Evolutionary conservation across 2,113 vertebrate species (phyloP), one percentile per base, ranked within the genome.

Genomic region (Burhinus oedicnemus): DNA sequence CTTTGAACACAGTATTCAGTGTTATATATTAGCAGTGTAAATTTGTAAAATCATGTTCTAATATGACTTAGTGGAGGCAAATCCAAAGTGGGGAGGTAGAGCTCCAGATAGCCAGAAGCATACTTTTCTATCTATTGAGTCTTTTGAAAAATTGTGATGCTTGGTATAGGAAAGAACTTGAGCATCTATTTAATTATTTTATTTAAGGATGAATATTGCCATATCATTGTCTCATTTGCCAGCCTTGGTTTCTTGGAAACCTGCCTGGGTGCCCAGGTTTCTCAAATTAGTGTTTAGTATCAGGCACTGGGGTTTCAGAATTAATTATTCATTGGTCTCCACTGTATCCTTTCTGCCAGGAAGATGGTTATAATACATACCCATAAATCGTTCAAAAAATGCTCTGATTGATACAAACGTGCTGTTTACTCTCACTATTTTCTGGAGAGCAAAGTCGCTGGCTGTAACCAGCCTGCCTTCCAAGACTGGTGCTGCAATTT

Each of bases 341-440:
- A 21, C 5, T 62, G 8, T 51, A 30, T 36, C 16, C 12, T 86
- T 58, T 86, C 57, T 57, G 36, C 61, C 62, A 36, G 44, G 42
- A 42, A 55, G 60, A 5, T 51, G 7, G 11, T 69, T 47, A 8
- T 74, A 40, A 30, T 42, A 25, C 10, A 52, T 83, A 25, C 1
- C 25, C 8, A 4, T 26, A 44, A 69, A 19, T 36, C 6, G 49
- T 74, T 60, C 4, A n/a, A 12, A 47, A 75, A 87, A 7, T 38
- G 6, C 6, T 45, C 15, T 52, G 60, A 30, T 88, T 76, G 32
- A 32, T 79, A 30, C 1, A 1, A 62, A 20, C 0, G 1, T 29
- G 45, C 21, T 25, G 7, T 52, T 81, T 60, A 5, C 6, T 80
- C 16, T 90, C 44, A 11, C 12, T 47, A 0, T 77, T 88, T 83